phyloP scores from a whole-genome alignment of 1,140 invertebrate species.

The Argopecten irradians region DNA sequence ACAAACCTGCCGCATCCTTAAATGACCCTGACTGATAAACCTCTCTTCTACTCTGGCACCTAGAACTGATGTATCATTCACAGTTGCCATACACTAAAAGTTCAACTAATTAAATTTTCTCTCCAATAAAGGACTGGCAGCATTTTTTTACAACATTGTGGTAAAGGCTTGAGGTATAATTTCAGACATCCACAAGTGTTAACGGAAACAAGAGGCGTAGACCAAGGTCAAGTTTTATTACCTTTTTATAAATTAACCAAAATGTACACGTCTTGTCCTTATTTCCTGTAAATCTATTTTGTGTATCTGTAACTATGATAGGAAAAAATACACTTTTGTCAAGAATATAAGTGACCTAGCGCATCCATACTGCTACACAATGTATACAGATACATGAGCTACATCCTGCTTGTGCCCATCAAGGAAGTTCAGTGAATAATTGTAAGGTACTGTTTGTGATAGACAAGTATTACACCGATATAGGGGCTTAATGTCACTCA shows the following conservation, averaged over 20 bases:
- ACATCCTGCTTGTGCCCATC: background rate
- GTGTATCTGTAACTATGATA: background rate
- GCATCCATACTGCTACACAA: background rate
- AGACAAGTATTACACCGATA: background rate
- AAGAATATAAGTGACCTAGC: background rate
- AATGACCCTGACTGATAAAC: no score
- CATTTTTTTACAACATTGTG: background rate
- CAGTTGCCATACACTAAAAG: background rate
- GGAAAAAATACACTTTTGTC: background rate
- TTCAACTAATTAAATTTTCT: background rate
- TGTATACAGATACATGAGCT: background rate
- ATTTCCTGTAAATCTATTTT: background rate
- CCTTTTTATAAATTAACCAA: background rate
- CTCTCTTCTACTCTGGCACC: no score
- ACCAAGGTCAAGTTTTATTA: conserved; percentile 3
- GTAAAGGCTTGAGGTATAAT: background rate
- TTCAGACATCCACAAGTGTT: background rate
- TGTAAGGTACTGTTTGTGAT: background rate
- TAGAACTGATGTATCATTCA: background rate
- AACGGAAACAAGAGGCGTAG: background rate
- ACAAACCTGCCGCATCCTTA: no score
- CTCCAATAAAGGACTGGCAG: background rate
- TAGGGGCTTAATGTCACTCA: background rate
- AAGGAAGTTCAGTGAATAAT: conserved; percentile 17
- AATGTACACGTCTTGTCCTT: background rate